Base-by-base conservation (phyloP, 2,797 vertebrate species). In the Acanthurus lineatus region DNA sequence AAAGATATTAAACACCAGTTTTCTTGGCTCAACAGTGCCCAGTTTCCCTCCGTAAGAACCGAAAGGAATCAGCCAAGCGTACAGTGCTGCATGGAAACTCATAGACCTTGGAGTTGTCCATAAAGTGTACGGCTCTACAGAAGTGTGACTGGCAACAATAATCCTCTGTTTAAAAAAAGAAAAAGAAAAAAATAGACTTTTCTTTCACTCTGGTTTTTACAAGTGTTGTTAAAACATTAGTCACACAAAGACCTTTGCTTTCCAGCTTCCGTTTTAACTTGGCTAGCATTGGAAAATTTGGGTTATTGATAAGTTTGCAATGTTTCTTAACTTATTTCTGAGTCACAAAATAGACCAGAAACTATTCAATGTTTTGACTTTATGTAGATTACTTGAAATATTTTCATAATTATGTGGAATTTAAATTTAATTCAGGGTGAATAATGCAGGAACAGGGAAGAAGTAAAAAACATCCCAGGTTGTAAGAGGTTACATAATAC, bases 231-330 rank as follows among this genome's bases (percentile, higher is more conserved):
- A 76, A 88, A 90, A 82, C 25, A 83, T 83, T 65, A 83, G 76
- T 88, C 84, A 84, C 62, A 69, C 66, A 58, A 5, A 40, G 5
- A 68, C 69, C 60, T 80, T 86, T 80, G 56, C 63, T 81, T 86
- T 77, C 62, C 76, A 85, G 25, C 89, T 92, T 91, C 80, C 79
- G 83, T 86, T 77, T 87, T 90, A 83, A 64, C 71, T 82, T 47
- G 63, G 25, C 81, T 86, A 78, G 74, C 78, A 19, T 72, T 74
- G 77, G 81, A 79, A 84, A 51, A 79, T 22, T 38, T 47, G 14
- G 47, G 54, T 84, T 86, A 87, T 84, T 86, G 89, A 91, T 76
- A 77, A 22, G 35, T 71, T 73, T 89, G 64, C 76, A 47, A 73
- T 62, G 71, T 79, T 85, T 87, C 70, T 73, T 10, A 82, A 77